Evolutionary conservation across 2,113 vertebrate species (phyloP).

Genomic region (Tylochromis polylepis): DNA sequence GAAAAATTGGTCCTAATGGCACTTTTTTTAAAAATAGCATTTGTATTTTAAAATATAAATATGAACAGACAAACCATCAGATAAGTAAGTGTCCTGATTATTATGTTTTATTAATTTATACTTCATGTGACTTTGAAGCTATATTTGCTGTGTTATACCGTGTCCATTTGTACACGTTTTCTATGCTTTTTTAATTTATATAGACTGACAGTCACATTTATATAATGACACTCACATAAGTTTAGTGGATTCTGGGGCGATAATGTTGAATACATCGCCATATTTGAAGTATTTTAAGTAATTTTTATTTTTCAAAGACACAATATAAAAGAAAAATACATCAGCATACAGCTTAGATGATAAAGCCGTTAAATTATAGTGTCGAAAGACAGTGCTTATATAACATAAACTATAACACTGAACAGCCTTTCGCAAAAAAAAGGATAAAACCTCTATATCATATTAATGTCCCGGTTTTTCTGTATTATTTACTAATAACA

Average conservation of each 20-base stretch:
- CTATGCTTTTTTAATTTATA: neutral
- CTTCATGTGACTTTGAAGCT: neutral
- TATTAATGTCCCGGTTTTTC: no score
- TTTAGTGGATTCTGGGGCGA: neutral
- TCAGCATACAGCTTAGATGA: no score
- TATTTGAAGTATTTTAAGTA: neutral
- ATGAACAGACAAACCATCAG: neutral
- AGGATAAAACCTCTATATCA: no score
- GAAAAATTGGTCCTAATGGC: fast-evolving
- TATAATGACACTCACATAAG: fast-evolving
- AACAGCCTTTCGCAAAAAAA: no score
- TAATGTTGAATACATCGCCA: no score
- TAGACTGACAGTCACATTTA: neutral
- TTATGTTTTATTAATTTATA: neutral
- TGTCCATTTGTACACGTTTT: fast-evolving
- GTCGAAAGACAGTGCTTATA: no score
- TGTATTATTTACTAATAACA: no score
- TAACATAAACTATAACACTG: no score
- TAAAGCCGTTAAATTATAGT: no score
- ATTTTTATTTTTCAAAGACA: no score
- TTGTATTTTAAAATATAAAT: neutral
- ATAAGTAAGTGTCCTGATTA: fast-evolving
- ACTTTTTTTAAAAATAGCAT: neutral
- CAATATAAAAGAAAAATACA: no score
- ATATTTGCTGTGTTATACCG: fast-evolving